A percentile compares a stretch with the other conserved stretches of the same genome.
Conservation (phyloP, 2,888 invertebrate species). For the Dicranocentrus wangi region DNA sequence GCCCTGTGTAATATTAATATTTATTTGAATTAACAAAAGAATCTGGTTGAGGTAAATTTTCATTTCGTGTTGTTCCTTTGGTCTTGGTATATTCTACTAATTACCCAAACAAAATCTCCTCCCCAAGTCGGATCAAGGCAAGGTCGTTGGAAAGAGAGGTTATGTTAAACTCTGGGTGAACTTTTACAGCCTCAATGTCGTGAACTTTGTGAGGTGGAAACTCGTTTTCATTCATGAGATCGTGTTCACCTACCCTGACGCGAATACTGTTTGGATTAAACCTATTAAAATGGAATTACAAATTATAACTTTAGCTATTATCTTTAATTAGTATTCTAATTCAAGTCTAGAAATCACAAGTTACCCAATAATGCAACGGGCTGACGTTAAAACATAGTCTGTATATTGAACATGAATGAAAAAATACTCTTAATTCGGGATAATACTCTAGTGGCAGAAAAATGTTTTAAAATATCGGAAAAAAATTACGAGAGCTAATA, state of each 20-base stretch:
- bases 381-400: conserved; percentile 13
- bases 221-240: neutral
- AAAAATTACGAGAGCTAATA: conserved; percentile 16
- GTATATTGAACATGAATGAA: no score
- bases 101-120: neutral
- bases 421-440: no score
- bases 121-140: neutral
- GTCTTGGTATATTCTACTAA: no score
- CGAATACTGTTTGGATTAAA: neutral
- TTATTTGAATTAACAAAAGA: no score
- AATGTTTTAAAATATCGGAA: no score
- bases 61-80: no score
- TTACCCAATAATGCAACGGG: conserved; percentile 2
- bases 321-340: no score
- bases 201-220: neutral
- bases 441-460: no score
- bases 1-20: no score
- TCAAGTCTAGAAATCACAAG: no score
- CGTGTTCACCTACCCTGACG: neutral
- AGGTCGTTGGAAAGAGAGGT: neutral
- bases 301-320: no score
- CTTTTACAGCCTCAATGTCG: neutral
- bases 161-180: neutral
- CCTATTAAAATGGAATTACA: neutral
- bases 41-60: no score